Conservation (phyloP, 2,888 invertebrate genomes). For the Archips xylosteana region DNA sequence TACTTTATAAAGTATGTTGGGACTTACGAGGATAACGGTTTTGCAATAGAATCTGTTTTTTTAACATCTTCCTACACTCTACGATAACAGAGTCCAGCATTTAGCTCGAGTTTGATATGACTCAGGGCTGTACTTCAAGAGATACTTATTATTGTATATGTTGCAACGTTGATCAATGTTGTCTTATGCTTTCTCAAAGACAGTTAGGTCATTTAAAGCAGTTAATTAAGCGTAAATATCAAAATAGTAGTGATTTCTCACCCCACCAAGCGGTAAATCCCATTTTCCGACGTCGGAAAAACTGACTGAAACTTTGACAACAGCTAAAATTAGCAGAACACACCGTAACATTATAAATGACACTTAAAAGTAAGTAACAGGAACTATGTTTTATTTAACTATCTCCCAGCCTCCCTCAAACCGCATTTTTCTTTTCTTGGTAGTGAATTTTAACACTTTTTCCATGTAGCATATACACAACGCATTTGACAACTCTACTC, state of each 20-base stretch:
- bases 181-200: background rate
- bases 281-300: conserved; percentile 89
- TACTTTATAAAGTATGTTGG: too few species aligned
- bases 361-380: conserved; percentile 23
- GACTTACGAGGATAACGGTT: too few species aligned
- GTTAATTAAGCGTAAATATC: background rate
- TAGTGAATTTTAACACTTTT: conserved; percentile 27
- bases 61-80: background rate
- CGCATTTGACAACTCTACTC: conserved; percentile 31
- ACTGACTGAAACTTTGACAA: conserved; percentile 67
- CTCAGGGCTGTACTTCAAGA: conserved; percentile 25
- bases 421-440: conserved; percentile 48
- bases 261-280: conserved; percentile 86
- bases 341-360: conserved; percentile 63
- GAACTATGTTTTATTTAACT: conserved; percentile 44
- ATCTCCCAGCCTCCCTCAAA: conserved; percentile 46
- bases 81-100: background rate
- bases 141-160: conserved; percentile 32
- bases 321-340: conserved; percentile 62
- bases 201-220: background rate
- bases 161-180: conserved; percentile 20
- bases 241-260: conserved; percentile 54
- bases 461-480: conserved; percentile 18
- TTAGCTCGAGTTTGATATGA: conserved; percentile 15
- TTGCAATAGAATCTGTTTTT: background rate